These are phyloP conservation scores for Conus canariensis DNA, from an alignment of 2,888 invertebrate genomes.

Conservation along the genomic window DNA sequence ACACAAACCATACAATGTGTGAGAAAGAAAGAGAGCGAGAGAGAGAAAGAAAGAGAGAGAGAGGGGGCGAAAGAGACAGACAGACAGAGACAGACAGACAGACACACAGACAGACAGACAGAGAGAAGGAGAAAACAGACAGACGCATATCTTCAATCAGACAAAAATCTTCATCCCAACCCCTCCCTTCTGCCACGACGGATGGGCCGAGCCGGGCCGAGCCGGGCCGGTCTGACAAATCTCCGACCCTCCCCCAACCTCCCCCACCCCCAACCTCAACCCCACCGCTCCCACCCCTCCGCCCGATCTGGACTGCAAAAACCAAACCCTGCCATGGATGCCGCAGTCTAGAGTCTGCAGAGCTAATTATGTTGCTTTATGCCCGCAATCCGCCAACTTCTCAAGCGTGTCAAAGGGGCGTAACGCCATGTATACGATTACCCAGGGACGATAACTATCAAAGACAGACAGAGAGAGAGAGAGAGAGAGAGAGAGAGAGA, in stretches of 20 bases:
- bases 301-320: not conserved
- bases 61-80: not conserved
- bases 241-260: not conserved
- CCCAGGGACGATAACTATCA: not conserved
- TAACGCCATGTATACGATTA: conserved; percentile 40
- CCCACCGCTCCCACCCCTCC: not conserved
- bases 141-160: no score
- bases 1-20: no score
- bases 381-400: conserved; percentile 6
- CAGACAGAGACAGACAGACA: not conserved
- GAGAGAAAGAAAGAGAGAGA: not conserved
- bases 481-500: no score
- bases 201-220: no score
- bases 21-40: no score
- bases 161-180: not conserved
- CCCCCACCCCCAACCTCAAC: not conserved
- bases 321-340: not conserved
- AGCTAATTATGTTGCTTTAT: conserved; percentile 18
- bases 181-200: not conserved
- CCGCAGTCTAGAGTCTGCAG: not conserved
- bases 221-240: no score
- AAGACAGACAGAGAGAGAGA: not conserved
- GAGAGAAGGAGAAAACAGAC: not conserved
- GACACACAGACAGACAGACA: not conserved
- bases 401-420: conserved; percentile 35